Base-by-base conservation (phyloP, 2,113 vertebrate genomes). In the Hemicordylus capensis region DNA sequence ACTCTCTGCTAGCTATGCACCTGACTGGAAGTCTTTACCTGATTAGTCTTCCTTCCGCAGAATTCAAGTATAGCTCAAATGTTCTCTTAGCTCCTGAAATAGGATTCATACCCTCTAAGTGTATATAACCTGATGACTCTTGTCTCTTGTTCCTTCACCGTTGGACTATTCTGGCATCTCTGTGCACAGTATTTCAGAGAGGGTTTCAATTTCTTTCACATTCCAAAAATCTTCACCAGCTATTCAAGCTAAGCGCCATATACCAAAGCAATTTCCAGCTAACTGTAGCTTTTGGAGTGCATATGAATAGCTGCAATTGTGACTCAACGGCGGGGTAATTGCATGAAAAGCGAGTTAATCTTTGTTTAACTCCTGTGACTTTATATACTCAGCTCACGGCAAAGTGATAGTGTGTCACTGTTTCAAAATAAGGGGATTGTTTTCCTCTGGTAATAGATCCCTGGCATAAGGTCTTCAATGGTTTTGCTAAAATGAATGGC, bases 331-430 rank as follows among this genome's bases (percentile, higher is more conserved):
- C 64, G 89, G 92, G 84, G 88, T 91, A 94, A 92, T 91, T 89
- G n/a, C 83, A 86, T 64, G 81, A 82, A 88, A 84, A 88, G 85
- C 83, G 93, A 93, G 89, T 92, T 92, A 90, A 94, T 94, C 94
- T 93, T 94, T 93, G 90, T 92, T 95, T 95, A 93, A 93, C 89
- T 95, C 89, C 73, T 31, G 42, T 61, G 89, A 91, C 84, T 84
- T 91, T 88, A 76, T 91, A 48, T 61, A 63, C 59, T 89, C 76
- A 44, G n/a, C 76, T 61, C 76, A 46, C 75, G 91, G 88, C 84
- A 89, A 88, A 85, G 77, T 91, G 89, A 90, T 83, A 63, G 91
- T 91, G 84, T 42, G 83, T 87, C n/a, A 24, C 69, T 90, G 70
- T 89, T 93, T 76, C 88, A 75, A 86, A 91, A 61, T 79, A 89